Conservation (phyloP, 2,797 vertebrate species). For the Threskiornis aethiopicus region DNA sequence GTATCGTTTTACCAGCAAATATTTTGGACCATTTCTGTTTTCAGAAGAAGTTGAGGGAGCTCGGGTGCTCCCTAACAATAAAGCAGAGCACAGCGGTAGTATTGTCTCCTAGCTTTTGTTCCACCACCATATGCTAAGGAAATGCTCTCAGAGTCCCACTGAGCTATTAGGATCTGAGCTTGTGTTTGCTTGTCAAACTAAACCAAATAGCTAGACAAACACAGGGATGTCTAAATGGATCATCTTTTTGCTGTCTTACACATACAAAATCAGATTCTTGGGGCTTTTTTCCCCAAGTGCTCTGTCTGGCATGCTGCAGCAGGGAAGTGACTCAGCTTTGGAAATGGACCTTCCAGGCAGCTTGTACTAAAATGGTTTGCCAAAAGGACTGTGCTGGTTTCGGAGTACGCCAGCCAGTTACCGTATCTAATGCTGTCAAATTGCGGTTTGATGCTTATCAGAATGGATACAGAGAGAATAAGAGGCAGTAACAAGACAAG, state of each 20-base stretch:
- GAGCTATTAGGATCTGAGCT: neutral
- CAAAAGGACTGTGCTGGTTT: constrained; percentile 14
- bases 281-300: neutral
- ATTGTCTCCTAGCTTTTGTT: constrained; percentile 60
- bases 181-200: constrained; percentile 19
- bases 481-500: neutral
- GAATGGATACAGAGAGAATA: neutral
- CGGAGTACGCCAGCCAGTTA: neutral
- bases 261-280: neutral
- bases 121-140: constrained; percentile 15
- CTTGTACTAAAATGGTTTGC: constrained; percentile 29
- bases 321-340: constrained; percentile 36
- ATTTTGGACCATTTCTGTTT: neutral
- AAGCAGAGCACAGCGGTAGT: neutral
- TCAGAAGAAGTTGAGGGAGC: neutral
- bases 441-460: neutral
- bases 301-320: neutral
- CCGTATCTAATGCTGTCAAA: neutral
- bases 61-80: neutral
- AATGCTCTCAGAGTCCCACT: neutral
- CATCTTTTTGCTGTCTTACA: neutral
- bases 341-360: constrained; percentile 21
- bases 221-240: neutral
- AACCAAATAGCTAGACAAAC: constrained; percentile 24
- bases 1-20: neutral